Base-by-base conservation (phyloP, 2,113 vertebrate species). In the Nerophis ophidion region DNA sequence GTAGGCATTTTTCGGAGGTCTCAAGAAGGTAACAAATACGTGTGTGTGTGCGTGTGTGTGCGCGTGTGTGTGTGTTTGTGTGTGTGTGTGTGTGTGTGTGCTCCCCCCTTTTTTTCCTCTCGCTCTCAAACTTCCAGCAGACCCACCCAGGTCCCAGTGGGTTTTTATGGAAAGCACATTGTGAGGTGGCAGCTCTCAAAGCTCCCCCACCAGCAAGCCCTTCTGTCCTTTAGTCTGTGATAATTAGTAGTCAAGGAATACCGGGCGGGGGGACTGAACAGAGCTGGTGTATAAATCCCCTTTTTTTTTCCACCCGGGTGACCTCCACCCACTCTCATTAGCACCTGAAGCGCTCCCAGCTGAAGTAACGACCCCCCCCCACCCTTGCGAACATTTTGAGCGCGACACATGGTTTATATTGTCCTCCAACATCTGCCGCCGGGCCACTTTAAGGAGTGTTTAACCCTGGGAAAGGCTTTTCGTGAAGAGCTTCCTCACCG, bases 371-470 rank as follows among this genome's bases (percentile, higher is more conserved):
- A 79, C 61, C 66, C 65, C 73, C 71, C n/a, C n/a, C n/a, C n/a
- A n/a, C n/a, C n/a, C n/a, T n/a, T n/a, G n/a, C n/a, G n/a, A n/a
- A n/a, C n/a, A n/a, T n/a, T 75, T 76, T 72, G 79, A 79, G 81
- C 80, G 71, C 40, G 11, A 64, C 75, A 76, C 68, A 78, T 86
- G 81, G 80, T 88, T 75, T 86, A 76, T 85, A 86, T 88, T 88
- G 84, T 83, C 80, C 77, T 84, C 72, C 66, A 84, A 88, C 86
- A 88, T 88, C 83, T 88, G 86, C 81, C 84, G 76, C 79, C 68
- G 80, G 77, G 71, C 60, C 71, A 71, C 77, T 76, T 70, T 58
- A 71, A 71, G 74, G 81, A 86, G 76, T 77, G 84, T 87, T 88
- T 86, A 86, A 79, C 86, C 79, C 57, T 83, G 77, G 26, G 26